These are phyloP conservation scores for Petrocephalus schoutedeni DNA, from an alignment of 2,797 vertebrate genomes.

Conservation along the genomic window DNA sequence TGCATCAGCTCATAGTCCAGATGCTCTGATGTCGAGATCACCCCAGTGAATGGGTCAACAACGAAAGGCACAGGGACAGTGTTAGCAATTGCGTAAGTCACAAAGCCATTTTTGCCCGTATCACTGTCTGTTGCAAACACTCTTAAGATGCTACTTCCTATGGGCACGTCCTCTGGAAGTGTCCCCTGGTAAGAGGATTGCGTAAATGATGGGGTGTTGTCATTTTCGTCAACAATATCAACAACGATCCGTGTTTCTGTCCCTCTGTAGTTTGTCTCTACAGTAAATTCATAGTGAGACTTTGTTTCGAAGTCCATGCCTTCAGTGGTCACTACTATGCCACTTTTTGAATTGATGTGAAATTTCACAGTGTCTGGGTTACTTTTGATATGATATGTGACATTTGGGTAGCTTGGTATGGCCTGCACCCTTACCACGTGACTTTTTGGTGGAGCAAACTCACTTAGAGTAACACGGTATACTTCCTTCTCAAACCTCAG, in stretches of 20 bases:
- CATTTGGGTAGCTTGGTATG: conserved; percentile 53
- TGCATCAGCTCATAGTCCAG: conserved; percentile 94
- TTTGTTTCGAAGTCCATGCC: conserved; percentile 70
- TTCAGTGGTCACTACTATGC: conserved; percentile 74
- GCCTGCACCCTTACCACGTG: conserved; percentile 73
- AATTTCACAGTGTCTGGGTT: conserved; percentile 68
- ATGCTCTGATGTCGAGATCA: conserved; percentile 75
- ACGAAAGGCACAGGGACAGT: conserved; percentile 71
- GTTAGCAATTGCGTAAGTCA: conserved; percentile 78
- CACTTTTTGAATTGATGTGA: conserved; percentile 76
- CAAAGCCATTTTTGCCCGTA: conserved; percentile 71
- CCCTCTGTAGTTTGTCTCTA: conserved; percentile 63
- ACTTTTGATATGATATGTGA: conserved; percentile 73
- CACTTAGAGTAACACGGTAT: conserved; percentile 76
- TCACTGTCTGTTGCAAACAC: conserved; percentile 76
- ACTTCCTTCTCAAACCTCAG: conserved; percentile 72
- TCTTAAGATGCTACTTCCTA: conserved; percentile 78
- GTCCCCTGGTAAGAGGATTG: conserved; percentile 67
- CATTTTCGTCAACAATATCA: conserved; percentile 80
- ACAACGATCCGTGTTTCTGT: conserved; percentile 66
- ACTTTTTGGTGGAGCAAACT: conserved; percentile 79
- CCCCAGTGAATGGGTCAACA: conserved; percentile 79
- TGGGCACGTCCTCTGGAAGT: conserved; percentile 78
- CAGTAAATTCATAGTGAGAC: conserved; percentile 74
- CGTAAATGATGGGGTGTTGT: conserved; percentile 77